Evolutionary conservation across 2,113 vertebrate species (phyloP).

Genomic region (Pseudolaguvia tuberculata): DNA sequence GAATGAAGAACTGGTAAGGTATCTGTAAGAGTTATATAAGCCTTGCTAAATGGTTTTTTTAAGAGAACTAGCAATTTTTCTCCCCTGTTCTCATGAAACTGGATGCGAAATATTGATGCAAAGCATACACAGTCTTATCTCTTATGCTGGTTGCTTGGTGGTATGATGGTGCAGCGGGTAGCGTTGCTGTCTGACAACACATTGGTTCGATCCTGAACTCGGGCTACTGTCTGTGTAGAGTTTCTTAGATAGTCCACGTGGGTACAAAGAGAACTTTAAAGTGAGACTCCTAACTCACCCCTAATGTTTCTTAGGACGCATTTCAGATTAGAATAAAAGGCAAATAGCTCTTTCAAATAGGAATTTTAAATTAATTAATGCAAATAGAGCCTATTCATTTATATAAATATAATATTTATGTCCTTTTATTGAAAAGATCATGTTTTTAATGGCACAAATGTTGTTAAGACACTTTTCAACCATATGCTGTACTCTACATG

Average conservation of each 20-base stretch:
- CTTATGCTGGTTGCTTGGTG: conserved; percentile 10
- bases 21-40: neutral
- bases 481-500: neutral
- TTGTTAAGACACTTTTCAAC: neutral
- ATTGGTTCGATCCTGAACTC: neutral
- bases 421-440: neutral
- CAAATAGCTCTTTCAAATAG: neutral
- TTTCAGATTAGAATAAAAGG: neutral
- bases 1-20: neutral
- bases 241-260: neutral
- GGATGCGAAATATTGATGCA: conserved; percentile 11
- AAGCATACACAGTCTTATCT: conserved; percentile 19
- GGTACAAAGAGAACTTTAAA: neutral
- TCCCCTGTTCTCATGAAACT: conserved; percentile 24
- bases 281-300: neutral
- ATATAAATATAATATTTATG: neutral
- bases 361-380: neutral
- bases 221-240: conserved; percentile 12
- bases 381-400: neutral
- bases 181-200: neutral
- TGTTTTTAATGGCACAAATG: too few relatives aligned
- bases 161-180: conserved; percentile 22
- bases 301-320: neutral
- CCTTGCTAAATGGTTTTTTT: neutral
- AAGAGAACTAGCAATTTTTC: neutral